Percentiles rank a stretch among this genome's conserved stretches.
phyloP scores from a whole-genome alignment of 1,140 invertebrate genomes.

The Pristionchus pacificus region DNA sequence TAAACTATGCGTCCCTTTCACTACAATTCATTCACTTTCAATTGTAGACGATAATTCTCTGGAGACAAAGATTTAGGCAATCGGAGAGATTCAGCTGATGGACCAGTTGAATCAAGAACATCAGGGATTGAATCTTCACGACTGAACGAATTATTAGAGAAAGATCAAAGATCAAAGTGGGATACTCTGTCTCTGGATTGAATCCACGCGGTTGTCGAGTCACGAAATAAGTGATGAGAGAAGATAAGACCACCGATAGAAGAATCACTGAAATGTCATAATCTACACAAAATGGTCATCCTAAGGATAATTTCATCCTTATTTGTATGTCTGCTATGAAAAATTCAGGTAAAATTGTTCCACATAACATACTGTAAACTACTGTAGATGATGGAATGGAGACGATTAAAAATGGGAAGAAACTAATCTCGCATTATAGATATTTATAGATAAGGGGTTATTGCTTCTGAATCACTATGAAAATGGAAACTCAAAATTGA shows the following conservation, averaged over 20 bases:
- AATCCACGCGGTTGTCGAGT: background rate
- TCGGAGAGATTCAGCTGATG: background rate
- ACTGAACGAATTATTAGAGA: background rate
- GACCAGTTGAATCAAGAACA: background rate
- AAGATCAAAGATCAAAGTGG: background rate
- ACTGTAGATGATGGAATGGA: too few relatives aligned
- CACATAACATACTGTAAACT: too few relatives aligned
- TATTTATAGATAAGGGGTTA: too few relatives aligned
- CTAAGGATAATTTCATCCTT: too few relatives aligned
- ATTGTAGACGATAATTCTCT: background rate
- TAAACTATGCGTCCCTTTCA: too few relatives aligned
- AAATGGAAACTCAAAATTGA: too few relatives aligned
- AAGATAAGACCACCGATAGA: background rate
- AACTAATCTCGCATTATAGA: too few relatives aligned
- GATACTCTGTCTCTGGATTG: background rate
- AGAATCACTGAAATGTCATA: background rate
- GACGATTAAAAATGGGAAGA: too few relatives aligned
- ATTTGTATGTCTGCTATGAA: background rate
- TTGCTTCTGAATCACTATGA: too few relatives aligned
- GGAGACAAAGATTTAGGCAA: background rate
- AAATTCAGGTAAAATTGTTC: background rate
- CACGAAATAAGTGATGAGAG: background rate
- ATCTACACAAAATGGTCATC: too few relatives aligned
- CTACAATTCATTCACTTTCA: too few relatives aligned
- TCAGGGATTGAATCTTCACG: background rate